Evolutionary conservation across 2,113 vertebrate species (phyloP), one percentile per base, ranked within the genome.

Genomic region (Corydoras sp.): DNA sequence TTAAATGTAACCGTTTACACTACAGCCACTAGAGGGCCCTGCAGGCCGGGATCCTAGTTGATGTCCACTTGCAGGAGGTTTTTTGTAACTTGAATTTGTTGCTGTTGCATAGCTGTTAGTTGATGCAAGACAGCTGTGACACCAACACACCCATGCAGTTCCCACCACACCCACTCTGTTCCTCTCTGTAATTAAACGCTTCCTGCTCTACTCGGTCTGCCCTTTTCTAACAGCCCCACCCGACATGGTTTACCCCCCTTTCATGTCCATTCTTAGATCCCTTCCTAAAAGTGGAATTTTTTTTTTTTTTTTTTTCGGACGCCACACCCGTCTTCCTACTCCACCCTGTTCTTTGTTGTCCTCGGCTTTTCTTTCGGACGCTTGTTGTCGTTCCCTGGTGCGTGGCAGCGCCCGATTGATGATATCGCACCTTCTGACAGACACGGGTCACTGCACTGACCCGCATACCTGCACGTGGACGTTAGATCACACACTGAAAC

Each of bases 141-240:
- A 68, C 12, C 5, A 54, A 66, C 53, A 69, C 74, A 13, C 69
- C 48, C 58, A 58, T 54, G 18, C 51, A n/a, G 81, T 74, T 79
- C 75, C 77, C 72, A 74, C 73, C 69, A 73, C 75, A 84, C 84
- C 82, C 73, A 53, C 60, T 50, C 18, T 29, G 29, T 58, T 50
- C 49, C 43, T 72, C 56, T 68, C 56, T 75, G 66, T 77, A 84
- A 88, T 89, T 86, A 87, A 84, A 83, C 73, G 79, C 74, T 64
- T 77, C 73, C 48, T 79, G 83, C 81, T 84, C 68, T 69, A 59
- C 66, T 50, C 14, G 10, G 13, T 77, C 62, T 68, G 15, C 30
- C 54, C 10, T 29, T 24, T 35, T 14, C 64, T 43, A 43, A 43
- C 4, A 43, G 35, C 4, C 35, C 35, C 0, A 8, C 35, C 35